Evolutionary conservation across 1,140 invertebrate species (phyloP), one percentile per base, ranked within the genome.

Genomic region (Diachasma alloeum): DNA sequence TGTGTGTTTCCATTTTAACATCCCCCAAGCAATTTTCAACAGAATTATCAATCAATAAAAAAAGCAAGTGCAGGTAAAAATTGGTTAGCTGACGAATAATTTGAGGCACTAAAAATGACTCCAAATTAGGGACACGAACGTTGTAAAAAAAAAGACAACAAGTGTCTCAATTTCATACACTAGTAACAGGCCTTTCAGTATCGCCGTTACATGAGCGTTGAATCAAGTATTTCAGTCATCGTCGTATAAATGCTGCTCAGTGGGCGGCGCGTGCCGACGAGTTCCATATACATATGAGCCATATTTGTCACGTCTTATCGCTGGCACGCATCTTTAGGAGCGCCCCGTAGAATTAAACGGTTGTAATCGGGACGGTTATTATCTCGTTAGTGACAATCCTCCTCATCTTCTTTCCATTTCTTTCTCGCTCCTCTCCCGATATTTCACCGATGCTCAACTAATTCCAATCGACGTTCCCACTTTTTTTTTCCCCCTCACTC

Each of bases 261-360:
- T 79, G 77, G 75, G 78, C 80, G 75, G 78, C 80, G 80, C 77
- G 83, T 81, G 83, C 46, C 39, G 39, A 68, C 36, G 24, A 26
- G 59, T 63, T 63, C 19, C 59, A 80, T 81, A 68, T 74, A 79
- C 81, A 87, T 88, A 87, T 85, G 84, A 66, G 83, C 70, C 81
- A 86, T 87, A 87, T 87, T 88, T 86, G 86, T 87, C 87, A 86
- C 83, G 81, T 83, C 81, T 86, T 86, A 88, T 88, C 87, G 80
- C 79, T 73, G 48, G 59, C 74, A 70, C 81, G 81, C 80, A 87
- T 88, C 86, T 86, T 80, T 84, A 86, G 78, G 22, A 63, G 59
- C 59, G 24, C 1, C 80, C 73, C 70, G 72, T 77, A 63, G 81
- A 87, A 86, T 88, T 86, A 87, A 86, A 85, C 78, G 79, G 77